Percentiles rank a stretch among this genome's conserved stretches.
These are phyloP conservation scores for Loris lydekkerianus DNA, from an alignment of 2,797 vertebrate species.

Conservation along the genomic window DNA sequence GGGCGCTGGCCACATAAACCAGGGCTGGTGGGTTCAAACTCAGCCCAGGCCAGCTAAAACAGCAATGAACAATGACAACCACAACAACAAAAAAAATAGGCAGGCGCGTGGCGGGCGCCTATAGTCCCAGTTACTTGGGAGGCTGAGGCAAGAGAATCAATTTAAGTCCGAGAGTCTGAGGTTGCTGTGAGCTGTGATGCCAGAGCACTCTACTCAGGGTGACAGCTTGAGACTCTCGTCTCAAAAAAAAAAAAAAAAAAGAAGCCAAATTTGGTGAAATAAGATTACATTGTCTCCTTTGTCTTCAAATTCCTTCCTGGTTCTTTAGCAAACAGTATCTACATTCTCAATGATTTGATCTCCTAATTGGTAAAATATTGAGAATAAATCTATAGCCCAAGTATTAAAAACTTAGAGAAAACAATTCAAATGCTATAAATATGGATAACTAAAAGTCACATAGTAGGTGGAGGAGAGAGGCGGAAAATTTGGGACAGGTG, in stretches of 20 bases:
- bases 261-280: not conserved
- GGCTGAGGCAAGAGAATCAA: too few species aligned
- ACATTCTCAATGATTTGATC: not conserved
- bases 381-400: not conserved
- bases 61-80: too few species aligned
- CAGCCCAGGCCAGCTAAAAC: too few species aligned
- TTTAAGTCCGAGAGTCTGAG: too few species aligned
- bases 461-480: not conserved
- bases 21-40: too few species aligned
- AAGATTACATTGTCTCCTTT: not conserved
- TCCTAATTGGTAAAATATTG: not conserved
- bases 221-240: too few species aligned
- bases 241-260: not conserved
- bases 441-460: not conserved
- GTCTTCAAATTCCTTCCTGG: not conserved
- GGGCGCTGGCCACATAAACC: too few species aligned
- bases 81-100: too few species aligned
- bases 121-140: too few species aligned
- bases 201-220: too few species aligned
- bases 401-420: not conserved
- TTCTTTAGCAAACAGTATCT: not conserved
- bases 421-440: not conserved
- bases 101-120: too few species aligned
- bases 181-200: too few species aligned
- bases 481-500: not conserved